Base-by-base conservation (phyloP, 2,113 vertebrate genomes). In the Panthera tigris region DNA sequence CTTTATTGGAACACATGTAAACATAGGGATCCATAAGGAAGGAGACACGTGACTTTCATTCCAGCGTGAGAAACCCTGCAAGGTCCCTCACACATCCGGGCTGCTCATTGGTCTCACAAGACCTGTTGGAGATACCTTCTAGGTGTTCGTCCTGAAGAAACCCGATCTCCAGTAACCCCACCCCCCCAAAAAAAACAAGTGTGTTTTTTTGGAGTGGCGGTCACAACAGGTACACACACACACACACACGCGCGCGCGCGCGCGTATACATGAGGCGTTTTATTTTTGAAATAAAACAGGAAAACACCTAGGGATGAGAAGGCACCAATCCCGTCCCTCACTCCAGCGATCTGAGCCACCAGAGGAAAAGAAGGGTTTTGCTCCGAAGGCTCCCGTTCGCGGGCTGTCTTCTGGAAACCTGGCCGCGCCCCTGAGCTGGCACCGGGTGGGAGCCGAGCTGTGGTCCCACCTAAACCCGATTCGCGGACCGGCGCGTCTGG, bases 31-130 rank as follows among this genome's bases (percentile, higher is more conserved):
- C 36, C 39, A 7, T 2, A 0, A 14, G 23, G 71, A 41, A 27
- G 39, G 36, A 13, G 21, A 14, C 71, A 1, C 11, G 71, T 6
- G 71, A 12, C 14, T 2, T 13, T 27, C 39, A 4, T 23, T 27
- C 6, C 3, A 4, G 23, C 21, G 0, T 18, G 7, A 19, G 33
- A n/a, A 33, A 41, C 71, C 36, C 36, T 5, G 23, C 36, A 13
- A 25, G 13, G 1, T 29, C 31, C 36, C 39, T 74, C 39, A 25
- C 71, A 5, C 3, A 5, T 3, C 71, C 39, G 7, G 0, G 0
- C 6, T 25, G 71, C 71, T 74, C 36, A 0, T 13, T 0, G 39
- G 71, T 74, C 71, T 23, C 11, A 25, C 0, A 14, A 27, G 52
- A 19, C 18, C 52, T 55, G 52, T 5, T 45, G 45, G 45, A 9